phyloP scores from a whole-genome alignment of 2,113 vertebrate genomes.

The Panthera leo region DNA sequence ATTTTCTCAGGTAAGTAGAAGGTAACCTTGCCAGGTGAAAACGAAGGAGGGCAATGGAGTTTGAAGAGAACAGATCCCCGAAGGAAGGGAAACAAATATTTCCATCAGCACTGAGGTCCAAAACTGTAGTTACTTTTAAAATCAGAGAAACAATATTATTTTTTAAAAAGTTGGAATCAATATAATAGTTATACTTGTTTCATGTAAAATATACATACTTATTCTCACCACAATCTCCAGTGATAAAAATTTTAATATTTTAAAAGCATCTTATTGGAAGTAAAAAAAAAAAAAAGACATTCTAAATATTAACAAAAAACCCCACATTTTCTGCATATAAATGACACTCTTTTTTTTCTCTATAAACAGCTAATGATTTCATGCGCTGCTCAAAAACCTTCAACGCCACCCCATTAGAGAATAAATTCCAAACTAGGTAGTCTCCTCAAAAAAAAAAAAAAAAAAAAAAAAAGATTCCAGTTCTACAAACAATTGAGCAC shows the following conservation, averaged over 20 bases:
- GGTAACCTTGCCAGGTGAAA: neutral
- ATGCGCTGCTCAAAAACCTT: neutral
- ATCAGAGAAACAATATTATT: neutral
- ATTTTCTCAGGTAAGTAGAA: neutral
- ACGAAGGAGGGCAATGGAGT: neutral
- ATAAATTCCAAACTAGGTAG: neutral
- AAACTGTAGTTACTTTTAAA: neutral
- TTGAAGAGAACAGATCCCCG: neutral
- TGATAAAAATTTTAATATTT: conserved; percentile 21
- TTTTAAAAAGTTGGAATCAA: neutral
- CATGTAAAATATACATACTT: neutral
- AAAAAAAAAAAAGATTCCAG: neutral
- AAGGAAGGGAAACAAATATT: conserved; percentile 47
- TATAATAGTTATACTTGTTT: conserved; percentile 1
- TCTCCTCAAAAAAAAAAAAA: neutral
- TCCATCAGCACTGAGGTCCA: neutral
- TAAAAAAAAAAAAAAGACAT: neutral
- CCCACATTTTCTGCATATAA: conserved; percentile 13
- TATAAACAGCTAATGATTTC: neutral
- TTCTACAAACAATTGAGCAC: neutral
- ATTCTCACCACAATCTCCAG: neutral
- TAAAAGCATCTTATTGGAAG: neutral
- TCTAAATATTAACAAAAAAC: neutral
- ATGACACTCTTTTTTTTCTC: neutral
- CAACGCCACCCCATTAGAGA: neutral